These are phyloP conservation scores for Flexamia atlantica DNA, from an alignment of 2,888 invertebrate genomes.

Conservation along the genomic window DNA sequence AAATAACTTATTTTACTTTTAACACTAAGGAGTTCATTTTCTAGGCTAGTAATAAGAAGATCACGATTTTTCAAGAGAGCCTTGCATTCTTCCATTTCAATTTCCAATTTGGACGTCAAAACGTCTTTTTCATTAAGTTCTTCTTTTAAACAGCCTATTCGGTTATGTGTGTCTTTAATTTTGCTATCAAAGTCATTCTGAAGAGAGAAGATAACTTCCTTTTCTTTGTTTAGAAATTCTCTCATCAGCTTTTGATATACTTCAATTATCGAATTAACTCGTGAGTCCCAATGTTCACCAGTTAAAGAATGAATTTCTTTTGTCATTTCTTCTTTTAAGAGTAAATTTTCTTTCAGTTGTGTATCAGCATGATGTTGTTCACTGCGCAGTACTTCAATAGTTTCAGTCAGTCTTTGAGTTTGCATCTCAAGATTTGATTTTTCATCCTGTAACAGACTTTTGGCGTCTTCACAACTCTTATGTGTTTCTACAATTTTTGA, in stretches of 20 bases:
- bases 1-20: not conserved
- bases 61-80: not conserved
- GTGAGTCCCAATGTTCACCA: not conserved
- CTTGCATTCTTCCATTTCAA: constrained; percentile 8
- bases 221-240: constrained; percentile 48
- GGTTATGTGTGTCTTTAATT: not conserved
- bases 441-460: not conserved
- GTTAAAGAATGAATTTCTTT: constrained; percentile 42
- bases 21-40: not conserved
- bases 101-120: not conserved
- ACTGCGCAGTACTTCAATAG: not conserved
- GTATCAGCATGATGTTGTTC: not conserved
- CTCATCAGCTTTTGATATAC: constrained; percentile 43
- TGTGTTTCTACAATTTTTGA: not conserved
- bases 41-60: not conserved
- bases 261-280: not conserved
- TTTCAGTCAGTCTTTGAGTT: not conserved
- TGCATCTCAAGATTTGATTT: not conserved
- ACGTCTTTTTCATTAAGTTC: constrained; percentile 6
- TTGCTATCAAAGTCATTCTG: constrained; percentile 41
- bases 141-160: not conserved
- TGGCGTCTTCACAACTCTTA: not conserved
- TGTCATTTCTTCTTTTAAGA: not conserved
- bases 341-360: not conserved
- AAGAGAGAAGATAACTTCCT: constrained; percentile 41